Evolutionary conservation across 2,888 invertebrate genomes (phyloP).

Genomic region (Eueremaeus valkanovi): DNA sequence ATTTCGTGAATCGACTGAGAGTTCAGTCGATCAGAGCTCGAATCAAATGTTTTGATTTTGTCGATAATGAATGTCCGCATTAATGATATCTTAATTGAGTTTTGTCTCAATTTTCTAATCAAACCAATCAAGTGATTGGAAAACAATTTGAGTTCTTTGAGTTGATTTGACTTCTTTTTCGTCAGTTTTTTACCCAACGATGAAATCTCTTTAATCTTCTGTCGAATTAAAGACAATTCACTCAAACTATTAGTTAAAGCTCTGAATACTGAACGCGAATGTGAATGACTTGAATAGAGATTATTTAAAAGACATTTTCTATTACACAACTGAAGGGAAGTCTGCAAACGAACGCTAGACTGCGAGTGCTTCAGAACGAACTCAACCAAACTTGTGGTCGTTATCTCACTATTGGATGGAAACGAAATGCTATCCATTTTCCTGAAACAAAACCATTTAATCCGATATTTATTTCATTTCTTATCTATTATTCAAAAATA

Average conservation of each 20-base stretch:
- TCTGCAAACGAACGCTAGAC: conserved; percentile 42
- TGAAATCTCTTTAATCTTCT: conserved; percentile 6
- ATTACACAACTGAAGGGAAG: conserved; percentile 44
- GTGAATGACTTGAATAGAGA: conserved; percentile 11
- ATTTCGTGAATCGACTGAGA: not conserved
- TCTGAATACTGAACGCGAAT: not conserved
- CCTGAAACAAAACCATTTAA: conserved; percentile 51
- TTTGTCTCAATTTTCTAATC: conserved; percentile 12
- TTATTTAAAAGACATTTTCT: conserved; percentile 43
- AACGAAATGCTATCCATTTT: conserved; percentile 69
- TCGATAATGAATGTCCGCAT: conserved; percentile 17
- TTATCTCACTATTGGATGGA: conserved; percentile 62
- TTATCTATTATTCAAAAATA: not conserved
- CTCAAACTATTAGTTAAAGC: not conserved
- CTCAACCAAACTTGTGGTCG: conserved; percentile 64
- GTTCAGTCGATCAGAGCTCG: not conserved
- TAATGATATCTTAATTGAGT: not conserved
- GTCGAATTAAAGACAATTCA: conserved; percentile 16
- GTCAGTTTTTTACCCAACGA: not conserved
- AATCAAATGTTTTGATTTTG: not conserved
- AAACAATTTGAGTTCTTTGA: not conserved
- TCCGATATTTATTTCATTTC: conserved; percentile 46
- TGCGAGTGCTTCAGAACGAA: conserved; percentile 60
- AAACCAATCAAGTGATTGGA: not conserved
- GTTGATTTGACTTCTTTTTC: not conserved